phyloP scores from a whole-genome alignment of 2,797 vertebrate species.

The Chiloscyllium punctatum region DNA sequence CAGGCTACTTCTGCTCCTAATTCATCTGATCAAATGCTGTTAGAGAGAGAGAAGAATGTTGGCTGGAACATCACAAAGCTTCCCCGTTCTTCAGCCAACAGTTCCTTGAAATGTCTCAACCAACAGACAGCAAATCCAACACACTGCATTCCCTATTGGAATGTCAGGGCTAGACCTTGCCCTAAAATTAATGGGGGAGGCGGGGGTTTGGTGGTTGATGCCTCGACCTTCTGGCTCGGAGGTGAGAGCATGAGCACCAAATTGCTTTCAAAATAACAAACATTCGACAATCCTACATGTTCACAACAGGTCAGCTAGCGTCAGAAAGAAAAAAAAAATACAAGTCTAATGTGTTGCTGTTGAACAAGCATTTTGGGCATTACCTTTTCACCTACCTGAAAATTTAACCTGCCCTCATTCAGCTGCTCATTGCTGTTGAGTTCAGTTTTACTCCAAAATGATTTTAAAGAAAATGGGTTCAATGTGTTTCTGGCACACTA shows the following conservation, averaged over 20 bases:
- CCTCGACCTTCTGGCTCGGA: not conserved
- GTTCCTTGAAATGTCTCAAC: not conserved
- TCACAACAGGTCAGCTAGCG: not conserved
- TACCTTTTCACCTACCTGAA: not conserved
- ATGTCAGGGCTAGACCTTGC: not conserved
- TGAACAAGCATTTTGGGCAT: not conserved
- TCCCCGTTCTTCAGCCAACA: not conserved
- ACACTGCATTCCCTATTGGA: not conserved
- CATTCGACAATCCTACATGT: not conserved
- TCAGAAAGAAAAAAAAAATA: not conserved
- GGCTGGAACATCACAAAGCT: not conserved
- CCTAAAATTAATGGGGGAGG: not conserved
- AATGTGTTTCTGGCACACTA: not conserved
- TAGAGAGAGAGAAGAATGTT: not conserved
- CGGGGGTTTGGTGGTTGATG: not conserved
- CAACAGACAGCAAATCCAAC: not conserved
- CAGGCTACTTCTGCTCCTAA: no score
- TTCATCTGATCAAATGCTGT: not conserved
- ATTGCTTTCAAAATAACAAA: not conserved
- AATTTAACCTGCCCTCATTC: not conserved
- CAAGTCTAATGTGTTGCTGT: not conserved
- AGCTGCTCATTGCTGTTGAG: not conserved
- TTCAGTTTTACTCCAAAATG: not conserved
- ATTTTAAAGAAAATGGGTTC: not conserved
- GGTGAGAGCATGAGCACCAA: not conserved